These are phyloP conservation scores for Tringa solitaria DNA, from an alignment of 2,113 vertebrate species.

Conservation along the genomic window DNA sequence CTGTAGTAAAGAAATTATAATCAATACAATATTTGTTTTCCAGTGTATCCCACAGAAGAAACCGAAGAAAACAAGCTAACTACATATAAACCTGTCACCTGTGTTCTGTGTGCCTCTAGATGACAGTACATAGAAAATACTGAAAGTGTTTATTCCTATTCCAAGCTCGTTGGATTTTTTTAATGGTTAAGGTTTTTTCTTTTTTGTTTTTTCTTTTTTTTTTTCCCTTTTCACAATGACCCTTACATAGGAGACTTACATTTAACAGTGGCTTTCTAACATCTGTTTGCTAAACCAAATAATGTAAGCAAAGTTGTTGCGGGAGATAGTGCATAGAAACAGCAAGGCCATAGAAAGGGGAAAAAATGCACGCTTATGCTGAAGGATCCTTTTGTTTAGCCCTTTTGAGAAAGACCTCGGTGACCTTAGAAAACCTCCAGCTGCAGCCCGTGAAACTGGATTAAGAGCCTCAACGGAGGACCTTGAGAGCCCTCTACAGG, in stretches of 20 bases:
- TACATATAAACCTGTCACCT: neutral
- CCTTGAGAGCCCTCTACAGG: constrained; percentile 81
- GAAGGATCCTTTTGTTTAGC: constrained; percentile 77
- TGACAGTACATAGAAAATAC: neutral
- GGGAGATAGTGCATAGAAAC: constrained; percentile 38
- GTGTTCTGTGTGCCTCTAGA: neutral
- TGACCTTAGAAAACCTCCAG: constrained; percentile 86
- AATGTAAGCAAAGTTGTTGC: constrained; percentile 30
- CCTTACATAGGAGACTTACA: neutral
- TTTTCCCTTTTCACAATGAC: neutral
- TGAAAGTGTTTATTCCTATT: neutral
- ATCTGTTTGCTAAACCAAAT: constrained; percentile 40
- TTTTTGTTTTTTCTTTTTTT: neutral
- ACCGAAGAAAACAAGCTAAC: neutral
- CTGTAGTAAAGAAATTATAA: neutral
- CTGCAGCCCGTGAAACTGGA: constrained; percentile 70
- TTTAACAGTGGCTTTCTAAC: constrained; percentile 21
- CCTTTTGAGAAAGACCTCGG: constrained; percentile 78
- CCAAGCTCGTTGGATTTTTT: neutral
- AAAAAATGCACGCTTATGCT: constrained; percentile 40
- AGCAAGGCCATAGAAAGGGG: constrained; percentile 30
- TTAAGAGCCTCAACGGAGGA: constrained; percentile 60
- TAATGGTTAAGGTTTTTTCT: too few species aligned
- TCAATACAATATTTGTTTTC: neutral
- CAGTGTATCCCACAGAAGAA: neutral